Percentiles rank a stretch among this genome's conserved stretches.
phyloP scores from a whole-genome alignment of 1,140 invertebrate genomes.

The Achatina immaculata region DNA sequence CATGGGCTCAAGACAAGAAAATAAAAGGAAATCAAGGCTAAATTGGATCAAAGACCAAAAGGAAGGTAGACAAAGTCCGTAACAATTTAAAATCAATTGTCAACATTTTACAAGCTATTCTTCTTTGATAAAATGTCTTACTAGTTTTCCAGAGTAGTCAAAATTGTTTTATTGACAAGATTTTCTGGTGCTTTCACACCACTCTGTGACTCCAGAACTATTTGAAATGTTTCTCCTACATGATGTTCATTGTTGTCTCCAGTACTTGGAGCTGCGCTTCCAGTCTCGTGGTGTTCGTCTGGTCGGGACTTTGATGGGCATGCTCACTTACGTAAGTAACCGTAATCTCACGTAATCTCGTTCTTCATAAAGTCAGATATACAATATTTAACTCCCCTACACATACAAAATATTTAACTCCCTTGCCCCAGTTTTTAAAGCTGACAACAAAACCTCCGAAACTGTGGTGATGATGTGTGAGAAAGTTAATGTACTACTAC shows the following conservation, averaged over 20 bases:
- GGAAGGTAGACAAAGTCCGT: too few species aligned
- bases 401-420: background rate
- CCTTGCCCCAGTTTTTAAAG: background rate
- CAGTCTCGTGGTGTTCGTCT: background rate
- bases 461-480: background rate
- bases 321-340: conserved; percentile 10
- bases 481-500: background rate
- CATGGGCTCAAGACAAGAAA: too few species aligned
- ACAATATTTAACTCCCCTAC: background rate
- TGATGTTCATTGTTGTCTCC: background rate
- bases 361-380: background rate
- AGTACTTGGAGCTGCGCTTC: conserved; percentile 15
- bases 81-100: too few species aligned
- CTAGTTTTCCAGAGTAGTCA: too few species aligned
- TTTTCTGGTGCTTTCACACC: too few species aligned
- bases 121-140: too few species aligned
- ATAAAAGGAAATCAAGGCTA: too few species aligned
- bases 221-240: too few species aligned
- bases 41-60: too few species aligned
- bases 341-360: background rate
- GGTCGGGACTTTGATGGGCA: background rate
- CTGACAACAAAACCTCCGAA: background rate
- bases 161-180: too few species aligned
- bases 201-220: too few species aligned
- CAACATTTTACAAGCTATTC: too few species aligned